Conservation (phyloP, 2,888 invertebrate genomes). For the Lepidochitona cinerea region DNA sequence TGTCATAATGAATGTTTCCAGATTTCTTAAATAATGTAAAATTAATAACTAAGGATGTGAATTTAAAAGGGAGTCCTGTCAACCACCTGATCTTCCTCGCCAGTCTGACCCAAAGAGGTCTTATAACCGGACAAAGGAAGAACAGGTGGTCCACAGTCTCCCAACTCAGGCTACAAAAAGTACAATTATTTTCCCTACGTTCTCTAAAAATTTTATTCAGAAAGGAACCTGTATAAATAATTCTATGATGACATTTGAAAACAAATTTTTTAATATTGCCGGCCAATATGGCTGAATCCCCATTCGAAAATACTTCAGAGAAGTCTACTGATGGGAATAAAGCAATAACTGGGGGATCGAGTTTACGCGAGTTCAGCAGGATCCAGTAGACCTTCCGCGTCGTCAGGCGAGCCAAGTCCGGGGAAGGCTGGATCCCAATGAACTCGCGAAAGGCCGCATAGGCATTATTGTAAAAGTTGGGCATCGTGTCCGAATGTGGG, state of each 20-base stretch:
- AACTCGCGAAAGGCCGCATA: not conserved
- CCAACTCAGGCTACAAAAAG: not conserved
- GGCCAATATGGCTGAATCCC: not conserved
- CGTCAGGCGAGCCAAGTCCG: not conserved
- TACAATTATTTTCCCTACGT: not conserved
- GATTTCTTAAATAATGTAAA: too few species aligned
- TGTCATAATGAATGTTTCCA: too few species aligned
- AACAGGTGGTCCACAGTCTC: not conserved
- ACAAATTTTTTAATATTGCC: not conserved
- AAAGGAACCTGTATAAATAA: not conserved
- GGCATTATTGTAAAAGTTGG: not conserved
- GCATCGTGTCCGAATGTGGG: not conserved
- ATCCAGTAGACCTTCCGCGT: not conserved
- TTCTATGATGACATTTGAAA: not conserved
- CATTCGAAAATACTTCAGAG: not conserved
- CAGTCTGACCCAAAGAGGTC: not conserved
- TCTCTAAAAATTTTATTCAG: not conserved
- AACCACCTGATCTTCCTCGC: too few species aligned
- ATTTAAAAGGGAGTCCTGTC: too few species aligned
- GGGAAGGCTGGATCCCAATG: not conserved
- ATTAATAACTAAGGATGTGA: too few species aligned
- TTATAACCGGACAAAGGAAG: not conserved
- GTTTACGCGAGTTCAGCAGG: not conserved
- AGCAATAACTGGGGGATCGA: not conserved
- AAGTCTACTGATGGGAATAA: not conserved